Evolutionary conservation across 1,140 invertebrate genomes (phyloP).

Genomic region (Cotesia typhae): DNA sequence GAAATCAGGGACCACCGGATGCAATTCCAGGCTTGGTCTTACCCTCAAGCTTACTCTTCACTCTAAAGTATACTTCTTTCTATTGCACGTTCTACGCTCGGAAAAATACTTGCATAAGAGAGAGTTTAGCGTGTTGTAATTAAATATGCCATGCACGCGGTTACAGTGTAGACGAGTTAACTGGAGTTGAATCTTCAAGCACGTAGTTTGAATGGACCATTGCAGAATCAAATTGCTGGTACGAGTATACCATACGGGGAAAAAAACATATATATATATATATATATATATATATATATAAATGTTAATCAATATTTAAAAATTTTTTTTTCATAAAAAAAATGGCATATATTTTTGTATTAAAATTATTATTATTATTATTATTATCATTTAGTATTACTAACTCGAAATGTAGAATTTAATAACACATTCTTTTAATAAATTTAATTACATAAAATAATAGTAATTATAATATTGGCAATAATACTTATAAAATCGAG

Average conservation of each 20-base stretch:
- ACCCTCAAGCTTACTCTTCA: not conserved
- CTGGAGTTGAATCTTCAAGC: conserved; percentile 19
- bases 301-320: not conserved
- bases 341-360: no score
- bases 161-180: conserved; percentile 35
- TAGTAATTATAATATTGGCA: no score
- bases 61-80: conserved; percentile 29
- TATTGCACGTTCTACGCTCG: conserved; percentile 26
- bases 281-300: no score
- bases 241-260: conserved; percentile 3
- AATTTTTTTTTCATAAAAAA: no score
- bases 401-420: no score
- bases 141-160: conserved; percentile 34
- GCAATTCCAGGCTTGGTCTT: conserved; percentile 13
- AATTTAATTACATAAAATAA: no score
- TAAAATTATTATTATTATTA: no score
- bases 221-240: conserved; percentile 8
- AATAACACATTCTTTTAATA: no score
- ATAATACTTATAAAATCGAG: no score
- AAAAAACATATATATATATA: no score
- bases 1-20: conserved; percentile 16
- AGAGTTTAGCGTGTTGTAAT: conserved; percentile 15
- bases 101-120: conserved; percentile 22
- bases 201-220: conserved; percentile 23
- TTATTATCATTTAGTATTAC: no score